Conservation (phyloP, 2,888 invertebrate species). For the Chloroclystis v-ata region DNA sequence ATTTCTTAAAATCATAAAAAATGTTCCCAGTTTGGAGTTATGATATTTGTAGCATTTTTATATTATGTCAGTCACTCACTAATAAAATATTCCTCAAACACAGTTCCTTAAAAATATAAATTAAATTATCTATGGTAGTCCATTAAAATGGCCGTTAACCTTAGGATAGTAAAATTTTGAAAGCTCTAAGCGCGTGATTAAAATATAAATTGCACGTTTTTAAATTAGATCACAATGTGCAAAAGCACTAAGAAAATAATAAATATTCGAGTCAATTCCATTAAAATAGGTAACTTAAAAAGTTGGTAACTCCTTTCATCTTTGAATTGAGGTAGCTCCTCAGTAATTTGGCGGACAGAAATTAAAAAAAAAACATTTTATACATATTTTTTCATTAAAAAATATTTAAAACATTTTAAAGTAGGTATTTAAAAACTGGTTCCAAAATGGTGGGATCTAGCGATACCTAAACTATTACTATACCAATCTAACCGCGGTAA, state of each 20-base stretch:
- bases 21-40: constrained; percentile 1
- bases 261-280: constrained; percentile 32
- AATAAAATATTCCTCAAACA: constrained; percentile 36
- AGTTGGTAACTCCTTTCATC: constrained; percentile 29
- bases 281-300: constrained; percentile 17
- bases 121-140: constrained; percentile 34
- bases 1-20: background rate
- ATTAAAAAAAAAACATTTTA: too few relatives aligned
- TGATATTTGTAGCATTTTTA: constrained; percentile 40
- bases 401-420: constrained; percentile 16
- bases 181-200: constrained; percentile 47
- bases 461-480: constrained; percentile 63
- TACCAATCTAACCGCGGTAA: constrained; percentile 36
- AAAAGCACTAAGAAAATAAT: constrained; percentile 44
- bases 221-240: constrained; percentile 51
- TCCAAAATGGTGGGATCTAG: constrained; percentile 60
- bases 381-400: too few relatives aligned
- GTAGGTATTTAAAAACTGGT: constrained; percentile 34
- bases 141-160: constrained; percentile 38
- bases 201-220: constrained; percentile 45
- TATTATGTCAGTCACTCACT: constrained; percentile 40
- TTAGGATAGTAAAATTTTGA: constrained; percentile 40
- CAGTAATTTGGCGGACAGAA: constrained; percentile 27
- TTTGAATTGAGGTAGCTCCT: constrained; percentile 30
- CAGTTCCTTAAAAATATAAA: constrained; percentile 18